Evolutionary conservation across 2,797 vertebrate genomes (phyloP).

Genomic region (Lagocephalus sceleratus): DNA sequence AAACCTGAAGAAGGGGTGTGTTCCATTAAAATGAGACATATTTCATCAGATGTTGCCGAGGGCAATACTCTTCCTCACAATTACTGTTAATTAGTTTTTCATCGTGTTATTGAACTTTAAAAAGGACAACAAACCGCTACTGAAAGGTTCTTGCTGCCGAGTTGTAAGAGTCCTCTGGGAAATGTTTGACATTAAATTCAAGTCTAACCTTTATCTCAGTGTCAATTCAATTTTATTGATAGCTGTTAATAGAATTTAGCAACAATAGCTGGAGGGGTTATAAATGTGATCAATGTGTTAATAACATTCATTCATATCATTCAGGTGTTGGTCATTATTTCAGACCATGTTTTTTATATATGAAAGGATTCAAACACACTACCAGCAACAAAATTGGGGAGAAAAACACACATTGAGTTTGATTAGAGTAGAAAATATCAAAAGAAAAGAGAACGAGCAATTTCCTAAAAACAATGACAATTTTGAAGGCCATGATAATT

Average conservation of each 20-base stretch:
- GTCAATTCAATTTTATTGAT: conserved; percentile 48
- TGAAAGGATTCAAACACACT: not conserved
- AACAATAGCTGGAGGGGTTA: conserved; percentile 14
- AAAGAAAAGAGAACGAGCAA: too few species aligned
- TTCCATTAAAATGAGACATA: conserved; percentile 66
- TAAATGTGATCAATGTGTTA: conserved; percentile 5
- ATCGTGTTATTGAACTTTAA: conserved; percentile 74
- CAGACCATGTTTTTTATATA: not conserved
- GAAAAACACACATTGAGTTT: too few species aligned
- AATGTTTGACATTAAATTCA: conserved; percentile 51
- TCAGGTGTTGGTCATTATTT: not conserved
- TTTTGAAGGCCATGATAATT: not conserved
- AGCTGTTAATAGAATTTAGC: conserved; percentile 49
- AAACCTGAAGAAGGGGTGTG: conserved; percentile 25
- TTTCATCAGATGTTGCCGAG: conserved; percentile 67
- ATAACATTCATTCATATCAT: conserved; percentile 10
- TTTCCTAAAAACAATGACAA: not conserved
- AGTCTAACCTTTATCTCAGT: conserved; percentile 56
- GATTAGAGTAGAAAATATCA: too few species aligned
- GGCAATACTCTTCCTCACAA: conserved; percentile 72
- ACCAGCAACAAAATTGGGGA: not conserved
- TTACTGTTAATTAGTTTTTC: conserved; percentile 78
- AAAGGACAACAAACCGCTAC: conserved; percentile 74
- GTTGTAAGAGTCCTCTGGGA: conserved; percentile 45
- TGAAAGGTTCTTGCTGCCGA: conserved; percentile 26